Base-by-base conservation (phyloP, 2,888 invertebrate genomes). In the Peribatodes rhomboidaria region DNA sequence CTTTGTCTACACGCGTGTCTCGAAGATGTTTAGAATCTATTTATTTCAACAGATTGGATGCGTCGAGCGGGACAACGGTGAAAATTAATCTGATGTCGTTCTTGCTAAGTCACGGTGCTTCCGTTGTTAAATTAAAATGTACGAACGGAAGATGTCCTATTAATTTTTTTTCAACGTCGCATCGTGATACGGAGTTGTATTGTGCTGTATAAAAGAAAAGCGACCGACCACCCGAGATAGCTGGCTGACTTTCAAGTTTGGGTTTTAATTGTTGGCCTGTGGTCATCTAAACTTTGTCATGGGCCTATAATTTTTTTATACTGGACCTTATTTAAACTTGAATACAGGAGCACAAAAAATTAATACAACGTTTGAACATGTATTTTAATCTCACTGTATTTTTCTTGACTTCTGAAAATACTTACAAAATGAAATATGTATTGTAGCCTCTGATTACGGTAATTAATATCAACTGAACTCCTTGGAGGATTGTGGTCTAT, bases 41-140 rank as follows among this genome's bases (percentile, higher is more conserved):
- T 87, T 85, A 85, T 87, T 85, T 83, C 79, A 74, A 83, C 78
- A 76, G 75, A 80, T 78, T 73, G 77, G 75, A 74, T 77, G 80
- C 76, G 78, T 74, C 66, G 70, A 62, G 37, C 74, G 79, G 77
- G 75, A 80, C 82, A 79, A 79, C 84, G 78, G 78, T 84, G 86
- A 82, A 88, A 86, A 90, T 87, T 87, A 90, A 90, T 91, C 86
- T 84, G 86, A 84, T 85, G 81, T 77, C 84, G 86, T 89, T 90
- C 86, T 80, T 82, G 92, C 77, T 78, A 79, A 90, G 89, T 92
- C 92, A 92, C 84, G 84, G 79, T 79, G 90, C 90, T 91, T 91
- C 92, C 92, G 92, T 87, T 86, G 85, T 86, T 85, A 86, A 87
- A 90, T 89, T 87, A 87, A 89, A 89, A 87, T 79, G 65, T 70